Evolutionary conservation across 2,797 vertebrate species (phyloP).

Genomic region (Vireo griseus): DNA sequence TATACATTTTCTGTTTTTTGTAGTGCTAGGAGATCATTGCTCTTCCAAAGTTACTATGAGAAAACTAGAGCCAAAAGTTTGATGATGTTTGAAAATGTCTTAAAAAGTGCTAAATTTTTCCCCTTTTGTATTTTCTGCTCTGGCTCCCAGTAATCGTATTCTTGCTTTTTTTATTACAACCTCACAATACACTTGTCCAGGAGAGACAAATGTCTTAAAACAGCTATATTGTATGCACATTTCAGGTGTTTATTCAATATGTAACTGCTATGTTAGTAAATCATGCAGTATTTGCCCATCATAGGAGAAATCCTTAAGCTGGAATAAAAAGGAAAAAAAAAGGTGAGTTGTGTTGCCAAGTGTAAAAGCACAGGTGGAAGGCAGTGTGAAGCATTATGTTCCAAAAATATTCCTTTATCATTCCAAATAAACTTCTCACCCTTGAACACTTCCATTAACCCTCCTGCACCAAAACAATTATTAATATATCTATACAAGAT

Average conservation of each 20-base stretch:
- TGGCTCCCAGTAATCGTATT: neutral
- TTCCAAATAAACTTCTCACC: constrained; percentile 2
- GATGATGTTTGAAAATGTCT: neutral
- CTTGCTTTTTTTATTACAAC: neutral
- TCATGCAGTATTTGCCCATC: neutral
- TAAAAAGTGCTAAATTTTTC: neutral
- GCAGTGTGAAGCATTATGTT: neutral
- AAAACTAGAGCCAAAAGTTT: neutral
- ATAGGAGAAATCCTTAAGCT: neutral
- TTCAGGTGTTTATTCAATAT: neutral
- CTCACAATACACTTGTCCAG: neutral
- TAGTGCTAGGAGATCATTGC: neutral
- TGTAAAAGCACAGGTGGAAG: constrained; percentile 11
- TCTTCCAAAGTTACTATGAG: neutral
- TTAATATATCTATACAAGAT: neutral
- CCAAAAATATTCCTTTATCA: neutral
- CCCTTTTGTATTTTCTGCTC: neutral
- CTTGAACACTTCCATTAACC: constrained; percentile 46
- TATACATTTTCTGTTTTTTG: neutral
- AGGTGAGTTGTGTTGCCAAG: neutral
- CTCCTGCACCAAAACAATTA: neutral
- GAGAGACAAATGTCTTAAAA: neutral
- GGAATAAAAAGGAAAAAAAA: neutral
- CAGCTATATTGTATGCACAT: neutral
- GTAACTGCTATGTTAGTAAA: neutral